Percentiles rank a stretch among this genome's conserved stretches.
Evolutionary conservation across 2,888 invertebrate species (phyloP).

Genomic region (Lutraria lutraria): DNA sequence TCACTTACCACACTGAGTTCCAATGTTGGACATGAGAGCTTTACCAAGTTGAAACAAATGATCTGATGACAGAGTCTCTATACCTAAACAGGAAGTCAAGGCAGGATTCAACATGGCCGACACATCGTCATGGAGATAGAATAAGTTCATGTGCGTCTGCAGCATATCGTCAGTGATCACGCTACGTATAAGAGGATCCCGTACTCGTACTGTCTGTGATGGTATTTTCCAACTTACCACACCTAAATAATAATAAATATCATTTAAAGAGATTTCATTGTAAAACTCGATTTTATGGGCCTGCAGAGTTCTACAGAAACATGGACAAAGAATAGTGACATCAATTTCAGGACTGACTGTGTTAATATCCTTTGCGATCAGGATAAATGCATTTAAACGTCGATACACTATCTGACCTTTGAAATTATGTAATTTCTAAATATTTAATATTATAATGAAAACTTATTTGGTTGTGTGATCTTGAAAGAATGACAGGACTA

Average conservation of each 20-base stretch:
- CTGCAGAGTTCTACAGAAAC: background rate
- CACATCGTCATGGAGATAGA: constrained; percentile 83
- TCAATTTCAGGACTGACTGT: too few relatives aligned
- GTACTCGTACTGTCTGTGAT: constrained; percentile 83
- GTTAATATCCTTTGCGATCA: too few relatives aligned
- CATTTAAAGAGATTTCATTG: background rate
- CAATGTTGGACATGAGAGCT: constrained; percentile 70
- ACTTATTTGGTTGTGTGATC: too few relatives aligned
- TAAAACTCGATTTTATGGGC: too few relatives aligned
- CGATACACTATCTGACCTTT: too few relatives aligned
- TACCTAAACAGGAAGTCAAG: constrained; percentile 83
- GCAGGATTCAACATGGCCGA: constrained; percentile 77
- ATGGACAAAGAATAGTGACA: background rate
- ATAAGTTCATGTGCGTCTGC: constrained; percentile 80
- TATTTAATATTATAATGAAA: too few relatives aligned
- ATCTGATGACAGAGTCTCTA: constrained; percentile 82
- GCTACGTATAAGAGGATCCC: constrained; percentile 80
- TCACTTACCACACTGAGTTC: constrained; percentile 49
- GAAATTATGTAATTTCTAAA: too few relatives aligned
- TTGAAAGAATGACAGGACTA: background rate
- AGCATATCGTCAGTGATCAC: constrained; percentile 82
- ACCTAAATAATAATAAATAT: constrained; percentile 62
- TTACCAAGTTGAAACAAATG: constrained; percentile 84
- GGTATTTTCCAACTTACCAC: constrained; percentile 83
- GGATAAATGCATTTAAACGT: too few relatives aligned